Evolutionary conservation across 1,140 invertebrate genomes (phyloP).

Genomic region (Odontomachus brunneus): DNA sequence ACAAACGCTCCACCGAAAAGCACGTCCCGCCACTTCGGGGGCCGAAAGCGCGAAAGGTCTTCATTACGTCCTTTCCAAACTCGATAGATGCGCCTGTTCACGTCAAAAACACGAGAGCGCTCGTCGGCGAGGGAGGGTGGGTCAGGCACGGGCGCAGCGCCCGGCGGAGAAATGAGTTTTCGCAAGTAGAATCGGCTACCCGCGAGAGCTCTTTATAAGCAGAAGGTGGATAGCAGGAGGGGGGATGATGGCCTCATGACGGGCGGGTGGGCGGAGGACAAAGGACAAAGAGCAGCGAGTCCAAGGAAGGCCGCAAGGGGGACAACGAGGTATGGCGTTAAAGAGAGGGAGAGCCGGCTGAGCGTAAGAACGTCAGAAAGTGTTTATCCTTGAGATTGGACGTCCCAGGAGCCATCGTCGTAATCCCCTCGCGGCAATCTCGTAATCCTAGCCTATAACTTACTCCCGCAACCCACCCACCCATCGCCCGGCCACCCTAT

Average conservation of each 20-base stretch:
- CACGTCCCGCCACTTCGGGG: conserved; percentile 29
- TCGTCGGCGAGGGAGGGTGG: neutral
- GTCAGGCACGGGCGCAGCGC: conserved; percentile 25
- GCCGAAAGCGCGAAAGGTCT: conserved; percentile 38
- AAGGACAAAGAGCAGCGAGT: conserved; percentile 33
- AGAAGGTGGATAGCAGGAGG: conserved; percentile 23
- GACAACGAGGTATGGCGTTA: conserved; percentile 8
- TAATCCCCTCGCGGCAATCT: conserved; percentile 85
- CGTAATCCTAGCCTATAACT: conserved; percentile 85
- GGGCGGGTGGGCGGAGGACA: neutral
- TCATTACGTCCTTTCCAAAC: conserved; percentile 40
- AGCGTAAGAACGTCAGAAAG: conserved; percentile 81
- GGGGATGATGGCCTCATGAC: conserved; percentile 23
- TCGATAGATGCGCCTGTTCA: conserved; percentile 56
- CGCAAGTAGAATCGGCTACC: conserved; percentile 60
- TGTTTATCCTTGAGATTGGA: conserved; percentile 86
- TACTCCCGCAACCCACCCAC: conserved; percentile 63
- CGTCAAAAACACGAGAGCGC: conserved; percentile 59
- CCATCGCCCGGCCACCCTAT: conserved; percentile 31
- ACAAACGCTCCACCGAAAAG: conserved; percentile 52
- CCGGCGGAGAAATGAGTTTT: conserved; percentile 67
- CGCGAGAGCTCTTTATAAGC: conserved; percentile 58
- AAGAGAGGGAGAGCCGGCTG: conserved; percentile 19
- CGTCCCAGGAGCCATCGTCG: conserved; percentile 83
- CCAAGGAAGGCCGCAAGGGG: neutral